Evolutionary conservation across 2,797 vertebrate species (phyloP).

Genomic region (Craterocephalus amniculus): DNA sequence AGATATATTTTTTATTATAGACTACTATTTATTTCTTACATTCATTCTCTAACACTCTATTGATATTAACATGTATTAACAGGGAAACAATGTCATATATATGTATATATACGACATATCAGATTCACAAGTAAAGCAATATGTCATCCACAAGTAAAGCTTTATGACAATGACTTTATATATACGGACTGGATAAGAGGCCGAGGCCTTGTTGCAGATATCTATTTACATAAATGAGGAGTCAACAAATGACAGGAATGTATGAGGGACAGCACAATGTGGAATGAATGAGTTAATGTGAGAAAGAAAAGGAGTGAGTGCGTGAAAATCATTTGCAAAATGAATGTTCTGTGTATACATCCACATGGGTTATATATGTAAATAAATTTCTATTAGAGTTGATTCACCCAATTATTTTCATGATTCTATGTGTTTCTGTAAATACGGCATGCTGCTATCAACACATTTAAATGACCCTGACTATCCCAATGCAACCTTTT

Average conservation of each 20-base stretch:
- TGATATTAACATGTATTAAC: constrained; percentile 87
- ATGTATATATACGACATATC: constrained; percentile 19
- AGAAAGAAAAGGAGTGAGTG: constrained; percentile 1
- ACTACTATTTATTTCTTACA: constrained; percentile 86
- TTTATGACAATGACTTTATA: constrained; percentile 75
- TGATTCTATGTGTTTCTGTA: constrained; percentile 56
- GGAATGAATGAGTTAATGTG: constrained; percentile 42
- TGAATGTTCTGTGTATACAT: constrained; percentile 22
- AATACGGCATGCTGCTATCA: constrained; percentile 57
- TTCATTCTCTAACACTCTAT: constrained; percentile 88
- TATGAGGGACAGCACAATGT: constrained; percentile 58
- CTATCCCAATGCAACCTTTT: constrained; percentile 22
- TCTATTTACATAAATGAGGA: constrained; percentile 78
- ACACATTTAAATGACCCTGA: constrained; percentile 30
- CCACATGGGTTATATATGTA: constrained; percentile 7
- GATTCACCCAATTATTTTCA: constrained; percentile 42
- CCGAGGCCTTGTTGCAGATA: constrained; percentile 64
- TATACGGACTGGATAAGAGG: constrained; percentile 68
- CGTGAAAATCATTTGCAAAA: constrained; percentile 34
- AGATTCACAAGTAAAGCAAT: constrained; percentile 74
- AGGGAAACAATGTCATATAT: constrained; percentile 73
- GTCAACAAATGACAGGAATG: constrained; percentile 68
- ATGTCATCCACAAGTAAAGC: constrained; percentile 80
- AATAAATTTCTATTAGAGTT: constrained; percentile 12
- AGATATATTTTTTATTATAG: constrained; percentile 80